Evolutionary conservation across 2,888 invertebrate genomes (phyloP).

Genomic region (Leptothorax acervorum): DNA sequence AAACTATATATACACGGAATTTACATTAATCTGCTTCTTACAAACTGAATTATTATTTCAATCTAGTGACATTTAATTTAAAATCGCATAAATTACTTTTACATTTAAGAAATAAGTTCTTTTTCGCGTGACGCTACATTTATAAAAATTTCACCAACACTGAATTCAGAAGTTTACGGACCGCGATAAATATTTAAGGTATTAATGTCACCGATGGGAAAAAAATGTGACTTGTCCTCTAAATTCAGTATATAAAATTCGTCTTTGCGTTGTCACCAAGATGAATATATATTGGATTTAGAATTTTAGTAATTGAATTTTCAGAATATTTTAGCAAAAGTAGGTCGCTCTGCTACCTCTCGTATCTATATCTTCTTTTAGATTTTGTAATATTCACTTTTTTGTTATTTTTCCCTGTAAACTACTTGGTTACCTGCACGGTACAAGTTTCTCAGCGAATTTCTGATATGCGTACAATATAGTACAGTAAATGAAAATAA

Average conservation of each 20-base stretch:
- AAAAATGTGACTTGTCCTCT: not conserved
- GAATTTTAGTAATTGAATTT: conserved; percentile 12
- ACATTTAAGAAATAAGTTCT: not conserved
- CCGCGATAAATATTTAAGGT: not conserved
- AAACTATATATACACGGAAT: not conserved
- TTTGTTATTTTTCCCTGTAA: not conserved
- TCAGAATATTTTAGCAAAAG: not conserved
- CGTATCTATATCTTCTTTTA: not conserved
- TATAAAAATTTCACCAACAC: not conserved
- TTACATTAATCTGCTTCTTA: conserved; percentile 18
- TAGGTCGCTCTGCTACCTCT: not conserved
- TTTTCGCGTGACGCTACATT: not conserved
- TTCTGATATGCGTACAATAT: not conserved
- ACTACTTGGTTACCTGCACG: not conserved
- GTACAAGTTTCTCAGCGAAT: not conserved
- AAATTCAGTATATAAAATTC: not conserved
- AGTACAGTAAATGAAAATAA: not conserved
- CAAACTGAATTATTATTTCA: not conserved
- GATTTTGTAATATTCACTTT: conserved; percentile 3
- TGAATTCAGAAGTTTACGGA: not conserved
- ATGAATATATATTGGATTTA: not conserved
- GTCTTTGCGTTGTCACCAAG: not conserved
- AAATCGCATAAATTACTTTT: not conserved
- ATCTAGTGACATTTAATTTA: not conserved
- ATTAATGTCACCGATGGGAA: not conserved